These are phyloP conservation scores for Diacarnus erythraeanus DNA, from an alignment of 37 sponge, comb jelly and placozoan genomes.

Conservation along the genomic window DNA sequence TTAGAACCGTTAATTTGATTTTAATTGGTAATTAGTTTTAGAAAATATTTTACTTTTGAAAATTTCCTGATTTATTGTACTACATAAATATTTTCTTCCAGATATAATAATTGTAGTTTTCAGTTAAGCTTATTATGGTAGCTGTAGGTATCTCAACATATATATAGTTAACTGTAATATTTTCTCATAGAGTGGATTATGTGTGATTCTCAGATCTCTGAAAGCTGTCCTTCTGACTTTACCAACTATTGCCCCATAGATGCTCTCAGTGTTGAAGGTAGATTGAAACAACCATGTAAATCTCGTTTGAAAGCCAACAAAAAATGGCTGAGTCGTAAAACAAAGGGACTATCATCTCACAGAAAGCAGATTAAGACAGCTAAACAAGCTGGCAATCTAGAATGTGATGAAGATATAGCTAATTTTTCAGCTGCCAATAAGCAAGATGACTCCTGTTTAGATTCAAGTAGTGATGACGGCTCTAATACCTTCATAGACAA, in stretches of 20 bases:
- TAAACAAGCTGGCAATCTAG: too few relatives aligned
- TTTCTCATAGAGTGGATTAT: too few relatives aligned
- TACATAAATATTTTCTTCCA: too few relatives aligned
- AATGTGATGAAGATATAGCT: too few relatives aligned
- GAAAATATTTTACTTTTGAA: too few relatives aligned
- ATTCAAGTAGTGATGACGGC: neutral
- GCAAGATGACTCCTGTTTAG: neutral
- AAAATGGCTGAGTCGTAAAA: conserved; percentile 8
- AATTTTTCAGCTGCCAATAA: neutral
- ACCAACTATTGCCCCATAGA: conserved; percentile 11
- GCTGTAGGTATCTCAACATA: too few relatives aligned
- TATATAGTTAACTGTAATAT: conserved; percentile 5
- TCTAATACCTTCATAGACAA: neutral
- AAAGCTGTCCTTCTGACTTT: conserved; percentile 19
- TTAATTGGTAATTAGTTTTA: too few relatives aligned
- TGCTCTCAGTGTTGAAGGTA: neutral
- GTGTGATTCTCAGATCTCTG: conserved; percentile 19
- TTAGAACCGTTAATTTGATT: too few relatives aligned
- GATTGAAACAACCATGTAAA: neutral
- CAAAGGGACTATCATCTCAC: neutral
- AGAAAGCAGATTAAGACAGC: too few relatives aligned
- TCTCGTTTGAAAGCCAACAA: conserved; percentile 3
- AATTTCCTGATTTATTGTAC: too few relatives aligned
- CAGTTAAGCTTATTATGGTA: too few relatives aligned
- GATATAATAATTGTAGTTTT: too few relatives aligned